phyloP scores from a whole-genome alignment of 2,113 vertebrate species.

The Aramus guarauna region DNA sequence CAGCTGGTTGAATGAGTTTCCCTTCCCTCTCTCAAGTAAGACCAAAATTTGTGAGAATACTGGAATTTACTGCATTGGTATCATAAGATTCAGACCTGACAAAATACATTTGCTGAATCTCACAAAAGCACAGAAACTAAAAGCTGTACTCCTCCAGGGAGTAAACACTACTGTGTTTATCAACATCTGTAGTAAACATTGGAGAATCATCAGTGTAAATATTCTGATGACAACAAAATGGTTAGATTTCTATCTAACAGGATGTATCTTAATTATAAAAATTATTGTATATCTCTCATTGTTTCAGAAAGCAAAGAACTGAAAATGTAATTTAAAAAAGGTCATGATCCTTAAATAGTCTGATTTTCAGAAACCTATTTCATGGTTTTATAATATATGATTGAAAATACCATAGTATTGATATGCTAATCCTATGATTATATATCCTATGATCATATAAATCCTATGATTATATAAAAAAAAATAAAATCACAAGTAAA shows the following conservation, averaged over 20 bases:
- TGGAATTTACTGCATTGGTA: neutral
- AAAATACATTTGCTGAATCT: neutral
- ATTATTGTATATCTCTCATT: neutral
- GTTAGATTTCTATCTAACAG: neutral
- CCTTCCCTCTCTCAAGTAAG: neutral
- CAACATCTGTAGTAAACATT: neutral
- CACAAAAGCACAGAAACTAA: neutral
- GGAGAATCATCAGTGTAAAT: neutral
- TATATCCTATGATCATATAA: too few relatives aligned
- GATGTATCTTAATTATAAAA: neutral
- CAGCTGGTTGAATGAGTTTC: neutral
- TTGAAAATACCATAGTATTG: neutral
- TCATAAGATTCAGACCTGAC: neutral
- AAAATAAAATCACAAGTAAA: neutral
- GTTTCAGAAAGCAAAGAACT: neutral
- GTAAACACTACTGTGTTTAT: neutral
- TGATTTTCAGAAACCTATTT: neutral
- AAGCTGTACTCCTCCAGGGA: neutral
- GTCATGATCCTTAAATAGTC: neutral
- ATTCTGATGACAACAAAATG: neutral
- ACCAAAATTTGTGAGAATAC: neutral
- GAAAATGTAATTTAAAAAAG: neutral
- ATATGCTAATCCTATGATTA: neutral
- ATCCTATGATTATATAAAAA: neutral
- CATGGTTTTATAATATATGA: neutral